Evolutionary conservation across 2,113 vertebrate genomes (phyloP).

Genomic region (Anseranas semipalmata): DNA sequence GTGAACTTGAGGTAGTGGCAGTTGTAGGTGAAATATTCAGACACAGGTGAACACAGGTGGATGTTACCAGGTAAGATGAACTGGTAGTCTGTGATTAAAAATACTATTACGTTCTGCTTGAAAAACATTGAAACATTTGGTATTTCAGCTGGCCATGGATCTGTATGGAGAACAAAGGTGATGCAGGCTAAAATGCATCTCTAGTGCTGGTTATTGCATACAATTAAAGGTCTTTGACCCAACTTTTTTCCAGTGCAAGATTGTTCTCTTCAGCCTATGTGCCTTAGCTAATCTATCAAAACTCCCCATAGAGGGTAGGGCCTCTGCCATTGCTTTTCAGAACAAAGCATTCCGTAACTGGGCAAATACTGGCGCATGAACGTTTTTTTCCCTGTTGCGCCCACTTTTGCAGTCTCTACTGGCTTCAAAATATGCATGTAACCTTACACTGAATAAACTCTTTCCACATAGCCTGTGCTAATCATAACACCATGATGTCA

Average conservation of each 20-base stretch:
- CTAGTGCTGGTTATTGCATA: not conserved
- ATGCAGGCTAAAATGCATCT: not conserved
- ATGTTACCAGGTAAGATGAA: not conserved
- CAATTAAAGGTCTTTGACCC: not conserved
- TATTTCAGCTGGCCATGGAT: not conserved
- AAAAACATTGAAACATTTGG: not conserved
- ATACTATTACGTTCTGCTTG: not conserved
- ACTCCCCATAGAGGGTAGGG: not conserved
- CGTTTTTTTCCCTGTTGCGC: not conserved
- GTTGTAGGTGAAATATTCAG: not conserved
- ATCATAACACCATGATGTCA: slow-evolving; percentile 55
- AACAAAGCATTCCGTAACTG: not conserved
- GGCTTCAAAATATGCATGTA: not conserved
- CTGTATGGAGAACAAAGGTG: not conserved
- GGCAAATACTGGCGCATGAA: not conserved
- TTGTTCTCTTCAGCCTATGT: not conserved
- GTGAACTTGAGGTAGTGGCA: not conserved
- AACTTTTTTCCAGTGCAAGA: not conserved
- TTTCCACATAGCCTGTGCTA: slow-evolving; percentile 2
- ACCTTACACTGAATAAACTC: slow-evolving; percentile 18
- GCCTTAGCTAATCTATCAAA: not conserved
- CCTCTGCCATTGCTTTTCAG: not conserved
- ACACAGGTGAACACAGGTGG: not conserved
- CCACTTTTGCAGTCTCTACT: not conserved
- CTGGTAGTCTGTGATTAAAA: not conserved